Evolutionary conservation across 1,140 invertebrate genomes (phyloP).

Genomic region (Platorchestia sp.): DNA sequence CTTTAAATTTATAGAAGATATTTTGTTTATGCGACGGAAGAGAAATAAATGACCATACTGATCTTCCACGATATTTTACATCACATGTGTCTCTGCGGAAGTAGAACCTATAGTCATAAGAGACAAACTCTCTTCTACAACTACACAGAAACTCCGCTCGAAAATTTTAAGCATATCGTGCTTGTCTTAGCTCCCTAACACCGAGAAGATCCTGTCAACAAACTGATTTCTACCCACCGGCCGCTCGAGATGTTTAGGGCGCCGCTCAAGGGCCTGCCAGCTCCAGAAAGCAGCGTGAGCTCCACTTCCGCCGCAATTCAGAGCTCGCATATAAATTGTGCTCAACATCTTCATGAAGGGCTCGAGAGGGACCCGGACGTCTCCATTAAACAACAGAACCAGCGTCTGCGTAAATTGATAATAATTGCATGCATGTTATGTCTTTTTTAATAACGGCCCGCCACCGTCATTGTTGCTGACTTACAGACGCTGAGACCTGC

Average conservation of each 20-base stretch:
- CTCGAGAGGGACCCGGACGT: neutral
- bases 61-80: too few relatives aligned
- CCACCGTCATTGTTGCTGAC: neutral
- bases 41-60: too few relatives aligned
- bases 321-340: neutral
- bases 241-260: neutral
- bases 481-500: neutral
- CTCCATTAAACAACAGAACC: neutral
- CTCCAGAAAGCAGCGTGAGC: neutral
- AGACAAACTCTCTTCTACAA: too few relatives aligned
- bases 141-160: neutral
- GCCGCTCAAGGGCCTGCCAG: neutral
- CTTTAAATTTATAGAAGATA: too few relatives aligned
- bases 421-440: neutral
- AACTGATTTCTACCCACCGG: neutral
- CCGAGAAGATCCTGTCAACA: neutral
- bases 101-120: too few relatives aligned
- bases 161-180: neutral
- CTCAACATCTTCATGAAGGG: neutral
- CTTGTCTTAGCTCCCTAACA: neutral
- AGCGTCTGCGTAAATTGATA: neutral
- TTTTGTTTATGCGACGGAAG: too few relatives aligned
- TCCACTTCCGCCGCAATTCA: neutral
- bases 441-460: neutral
- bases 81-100: too few relatives aligned